These are phyloP conservation scores for Periophthalmus modestus DNA, from an alignment of 2,113 vertebrate genomes.

Conservation along the genomic window DNA sequence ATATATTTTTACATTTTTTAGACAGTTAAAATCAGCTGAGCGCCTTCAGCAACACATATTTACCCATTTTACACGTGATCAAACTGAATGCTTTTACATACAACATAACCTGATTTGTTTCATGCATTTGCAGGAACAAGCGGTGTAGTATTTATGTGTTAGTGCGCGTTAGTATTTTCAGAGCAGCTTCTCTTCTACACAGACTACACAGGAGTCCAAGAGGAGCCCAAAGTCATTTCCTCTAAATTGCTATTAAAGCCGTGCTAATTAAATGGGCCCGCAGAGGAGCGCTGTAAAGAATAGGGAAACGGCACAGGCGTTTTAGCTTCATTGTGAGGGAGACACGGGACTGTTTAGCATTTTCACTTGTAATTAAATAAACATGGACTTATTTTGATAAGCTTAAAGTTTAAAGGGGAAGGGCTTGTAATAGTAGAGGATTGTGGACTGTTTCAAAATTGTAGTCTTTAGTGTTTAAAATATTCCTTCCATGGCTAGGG, in stretches of 20 bases:
- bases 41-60: no score
- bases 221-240: slow-evolving; percentile 35
- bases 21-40: no score
- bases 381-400: background rate
- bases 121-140: slow-evolving; percentile 6
- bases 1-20: no score
- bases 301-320: background rate
- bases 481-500: no score
- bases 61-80: background rate
- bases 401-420: background rate
- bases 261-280: slow-evolving; percentile 24
- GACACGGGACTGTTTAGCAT: background rate
- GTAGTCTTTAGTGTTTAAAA: no score
- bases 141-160: background rate
- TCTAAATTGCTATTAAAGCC: slow-evolving; percentile 32
- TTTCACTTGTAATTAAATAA: slow-evolving; percentile 10
- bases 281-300: slow-evolving; percentile 19
- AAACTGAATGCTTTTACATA: background rate
- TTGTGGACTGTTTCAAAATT: no score
- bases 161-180: background rate
- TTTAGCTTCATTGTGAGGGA: background rate
- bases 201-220: slow-evolving; percentile 16
- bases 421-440: background rate
- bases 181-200: slow-evolving; percentile 20
- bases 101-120: background rate